phyloP scores from a whole-genome alignment of 2,113 vertebrate genomes.

The Sminthopsis crassicaudata region DNA sequence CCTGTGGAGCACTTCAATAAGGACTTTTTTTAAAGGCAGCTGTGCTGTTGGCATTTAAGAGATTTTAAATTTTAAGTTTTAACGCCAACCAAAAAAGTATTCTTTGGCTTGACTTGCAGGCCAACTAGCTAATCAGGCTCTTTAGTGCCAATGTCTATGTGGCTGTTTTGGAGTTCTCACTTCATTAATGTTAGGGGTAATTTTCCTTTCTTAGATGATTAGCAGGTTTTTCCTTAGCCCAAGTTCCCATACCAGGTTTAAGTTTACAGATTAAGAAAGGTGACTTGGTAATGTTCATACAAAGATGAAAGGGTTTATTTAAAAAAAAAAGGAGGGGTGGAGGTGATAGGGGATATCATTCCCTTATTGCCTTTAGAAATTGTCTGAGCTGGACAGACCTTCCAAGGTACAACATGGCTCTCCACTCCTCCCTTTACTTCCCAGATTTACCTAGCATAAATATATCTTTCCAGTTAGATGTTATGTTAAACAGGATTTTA shows the following conservation, averaged over 20 bases:
- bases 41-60: conserved; percentile 46
- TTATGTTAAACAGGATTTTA: conserved; percentile 15
- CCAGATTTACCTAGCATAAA: neutral
- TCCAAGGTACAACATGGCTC: neutral
- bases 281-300: conserved; percentile 12
- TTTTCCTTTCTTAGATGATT: neutral
- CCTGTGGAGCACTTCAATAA: neutral
- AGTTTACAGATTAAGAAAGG: conserved; percentile 21
- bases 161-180: conserved; percentile 18
- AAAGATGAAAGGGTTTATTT: neutral
- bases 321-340: neutral
- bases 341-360: neutral
- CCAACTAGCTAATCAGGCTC: conserved; percentile 29
- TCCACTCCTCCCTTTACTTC: neutral
- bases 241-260: neutral
- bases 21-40: conserved; percentile 39
- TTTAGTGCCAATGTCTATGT: neutral
- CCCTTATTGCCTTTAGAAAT: neutral
- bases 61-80: conserved; percentile 45
- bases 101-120: neutral
- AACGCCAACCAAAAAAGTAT: conserved; percentile 39
- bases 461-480: neutral
- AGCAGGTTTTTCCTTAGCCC: neutral
- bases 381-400: neutral
- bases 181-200: neutral